Base-by-base conservation (phyloP, 2,888 invertebrate genomes). In the Sarcophaga subvicina region DNA sequence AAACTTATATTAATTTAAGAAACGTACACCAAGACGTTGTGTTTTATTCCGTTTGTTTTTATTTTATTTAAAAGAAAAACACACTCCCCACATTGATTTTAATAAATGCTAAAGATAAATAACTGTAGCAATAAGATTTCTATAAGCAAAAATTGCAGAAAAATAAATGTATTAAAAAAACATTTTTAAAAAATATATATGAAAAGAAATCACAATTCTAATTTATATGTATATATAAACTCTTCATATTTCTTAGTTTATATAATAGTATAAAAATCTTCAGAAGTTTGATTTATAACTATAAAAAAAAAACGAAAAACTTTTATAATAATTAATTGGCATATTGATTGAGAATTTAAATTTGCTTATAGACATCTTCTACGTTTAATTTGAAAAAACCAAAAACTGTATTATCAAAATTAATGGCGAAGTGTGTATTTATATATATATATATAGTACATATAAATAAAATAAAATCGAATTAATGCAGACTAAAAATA, bases 51-150 rank as follows among this genome's bases (percentile, higher is more conserved):
- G 8, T 10, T 45, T 20, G 25, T 69, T 69, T 78, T 75, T 63
- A 76, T 87, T 81, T 86, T 22, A 37, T 37, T 8, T 8, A 37
- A 37, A 37, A 1, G 8, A 60, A 60, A 25, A 67, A 81, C 73
- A 87, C 70, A 64, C 80, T 77, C 70, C 72, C 77, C 73, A 69
- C 80, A 66, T 60, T 80, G 73, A 78, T 59, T 63, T 83, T 66
- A 78, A 83, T 67, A 70, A 88, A 70, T 64, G 45, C 63, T 62
- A 66, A 66, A 37, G 47, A 66, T 62, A 14, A 37, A 37, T 37
- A 60, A 17, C 63, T 60, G 70, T 11, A 69, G 69, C 25, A 63
- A 80, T 25, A 70, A 83, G 71, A 67, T 67, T 69, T 76, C 45
- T 64, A 64, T 64, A 76, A 54, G 12, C 20, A n/a, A 79, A 37